A percentile compares a stretch with the other conserved stretches of the same genome.
Conservation (phyloP, 2,113 vertebrate species). For the Myodes glareolus region DNA sequence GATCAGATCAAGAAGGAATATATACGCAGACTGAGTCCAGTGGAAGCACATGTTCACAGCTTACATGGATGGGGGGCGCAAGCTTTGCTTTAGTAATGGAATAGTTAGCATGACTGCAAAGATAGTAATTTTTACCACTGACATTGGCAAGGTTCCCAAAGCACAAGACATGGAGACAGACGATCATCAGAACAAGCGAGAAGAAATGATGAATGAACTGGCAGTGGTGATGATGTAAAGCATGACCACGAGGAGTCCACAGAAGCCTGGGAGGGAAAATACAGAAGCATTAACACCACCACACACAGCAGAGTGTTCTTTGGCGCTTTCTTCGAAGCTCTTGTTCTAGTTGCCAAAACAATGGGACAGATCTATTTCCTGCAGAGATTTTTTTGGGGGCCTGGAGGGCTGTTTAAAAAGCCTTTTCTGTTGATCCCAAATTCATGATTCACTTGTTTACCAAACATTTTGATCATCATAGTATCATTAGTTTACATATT, state of each 20-base stretch:
- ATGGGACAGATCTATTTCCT: slow-evolving; percentile 99
- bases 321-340: slow-evolving; percentile 98
- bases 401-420: slow-evolving; percentile 94
- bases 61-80: slow-evolving; percentile 98
- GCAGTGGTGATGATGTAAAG: slow-evolving; percentile 98
- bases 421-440: slow-evolving; percentile 75
- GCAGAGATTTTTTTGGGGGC: slow-evolving; percentile 98
- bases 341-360: slow-evolving; percentile 98
- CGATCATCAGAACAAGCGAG: slow-evolving; percentile 99
- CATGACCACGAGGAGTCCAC: slow-evolving; percentile 99
- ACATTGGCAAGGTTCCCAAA: slow-evolving; percentile 96
- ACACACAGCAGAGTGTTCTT: slow-evolving; percentile 99
- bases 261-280: slow-evolving; percentile 99
- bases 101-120: slow-evolving; percentile 99
- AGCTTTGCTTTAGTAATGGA: slow-evolving; percentile 98
- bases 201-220: slow-evolving; percentile 99
- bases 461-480: slow-evolving; percentile 86
- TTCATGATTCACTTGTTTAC: slow-evolving; percentile 86
- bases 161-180: slow-evolving; percentile 98
- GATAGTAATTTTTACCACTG: slow-evolving; percentile 99
- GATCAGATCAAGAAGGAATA: slow-evolving; percentile 96
- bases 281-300: slow-evolving; percentile 99
- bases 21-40: slow-evolving; percentile 97
- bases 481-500: slow-evolving; percentile 83
- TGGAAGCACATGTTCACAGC: slow-evolving; percentile 96